Conservation (phyloP, 2,113 vertebrate species). For the Myrmecobius fasciatus region DNA sequence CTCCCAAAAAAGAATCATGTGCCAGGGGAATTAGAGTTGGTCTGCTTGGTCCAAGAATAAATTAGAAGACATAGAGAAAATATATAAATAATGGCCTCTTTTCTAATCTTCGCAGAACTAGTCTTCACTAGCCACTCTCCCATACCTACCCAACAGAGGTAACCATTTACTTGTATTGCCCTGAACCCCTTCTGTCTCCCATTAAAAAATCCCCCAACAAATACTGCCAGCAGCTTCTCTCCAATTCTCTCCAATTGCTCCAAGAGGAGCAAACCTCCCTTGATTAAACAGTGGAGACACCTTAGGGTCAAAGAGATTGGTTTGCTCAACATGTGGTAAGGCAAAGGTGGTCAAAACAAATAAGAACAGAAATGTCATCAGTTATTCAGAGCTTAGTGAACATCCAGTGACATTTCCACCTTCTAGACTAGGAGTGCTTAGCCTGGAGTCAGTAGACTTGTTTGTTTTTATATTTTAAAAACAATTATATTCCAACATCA, state of each 20-base stretch:
- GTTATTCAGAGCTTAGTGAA: not conserved
- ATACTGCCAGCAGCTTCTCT: not conserved
- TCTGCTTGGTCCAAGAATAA: not conserved
- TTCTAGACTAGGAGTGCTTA: not conserved
- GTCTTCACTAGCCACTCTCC: not conserved
- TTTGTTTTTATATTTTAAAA: not conserved
- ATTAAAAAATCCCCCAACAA: not conserved
- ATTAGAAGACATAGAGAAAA: not conserved
- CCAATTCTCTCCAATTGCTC: not conserved
- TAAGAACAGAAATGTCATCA: not conserved
- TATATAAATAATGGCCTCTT: not conserved
- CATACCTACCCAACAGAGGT: not conserved
- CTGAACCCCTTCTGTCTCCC: not conserved
- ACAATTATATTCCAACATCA: not conserved
- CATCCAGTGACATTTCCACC: conserved; percentile 3
- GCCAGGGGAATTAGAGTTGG: not conserved
- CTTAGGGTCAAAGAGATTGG: conserved; percentile 1
- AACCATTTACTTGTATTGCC: not conserved
- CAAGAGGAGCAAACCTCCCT: not conserved
- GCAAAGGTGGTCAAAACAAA: conserved; percentile 5
- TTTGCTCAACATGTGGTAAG: not conserved
- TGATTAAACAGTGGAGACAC: not conserved
- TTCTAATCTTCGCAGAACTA: not conserved
- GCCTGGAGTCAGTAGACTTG: not conserved
- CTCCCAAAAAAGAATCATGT: not conserved